phyloP scores from a whole-genome alignment of 2,888 invertebrate species.

The Metallyticus violacea region DNA sequence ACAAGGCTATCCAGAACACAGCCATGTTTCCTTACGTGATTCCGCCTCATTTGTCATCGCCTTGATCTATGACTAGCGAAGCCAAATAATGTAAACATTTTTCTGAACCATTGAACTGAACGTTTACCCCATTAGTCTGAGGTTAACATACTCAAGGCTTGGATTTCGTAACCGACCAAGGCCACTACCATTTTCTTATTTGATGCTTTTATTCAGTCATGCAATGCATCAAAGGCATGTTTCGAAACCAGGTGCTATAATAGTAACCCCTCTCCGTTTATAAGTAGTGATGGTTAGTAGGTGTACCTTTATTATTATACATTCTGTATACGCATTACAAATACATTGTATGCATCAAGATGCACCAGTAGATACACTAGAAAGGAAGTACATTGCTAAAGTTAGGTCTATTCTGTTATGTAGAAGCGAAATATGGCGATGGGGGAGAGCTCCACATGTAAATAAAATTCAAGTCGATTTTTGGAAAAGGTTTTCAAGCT shows the following conservation, averaged over 20 bases:
- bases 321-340: too few species aligned
- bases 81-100: not conserved
- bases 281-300: too few species aligned
- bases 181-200: not conserved
- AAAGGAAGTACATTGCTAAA: too few species aligned
- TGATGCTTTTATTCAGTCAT: not conserved
- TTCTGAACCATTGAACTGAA: not conserved
- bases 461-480: too few species aligned
- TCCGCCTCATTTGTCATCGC: not conserved
- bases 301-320: too few species aligned
- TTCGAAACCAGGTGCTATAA: not conserved
- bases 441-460: too few species aligned
- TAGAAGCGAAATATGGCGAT: too few species aligned
- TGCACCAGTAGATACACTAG: too few species aligned
- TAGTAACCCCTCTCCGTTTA: not conserved
- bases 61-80: not conserved
- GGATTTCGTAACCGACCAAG: not conserved
- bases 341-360: too few species aligned
- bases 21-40: not conserved
- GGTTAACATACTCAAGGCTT: not conserved
- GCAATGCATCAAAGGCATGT: not conserved
- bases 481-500: too few species aligned
- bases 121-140: not conserved
- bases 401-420: too few species aligned
- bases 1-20: not conserved